Base-by-base conservation (phyloP, 1,140 invertebrate genomes). In the Musca domestica region DNA sequence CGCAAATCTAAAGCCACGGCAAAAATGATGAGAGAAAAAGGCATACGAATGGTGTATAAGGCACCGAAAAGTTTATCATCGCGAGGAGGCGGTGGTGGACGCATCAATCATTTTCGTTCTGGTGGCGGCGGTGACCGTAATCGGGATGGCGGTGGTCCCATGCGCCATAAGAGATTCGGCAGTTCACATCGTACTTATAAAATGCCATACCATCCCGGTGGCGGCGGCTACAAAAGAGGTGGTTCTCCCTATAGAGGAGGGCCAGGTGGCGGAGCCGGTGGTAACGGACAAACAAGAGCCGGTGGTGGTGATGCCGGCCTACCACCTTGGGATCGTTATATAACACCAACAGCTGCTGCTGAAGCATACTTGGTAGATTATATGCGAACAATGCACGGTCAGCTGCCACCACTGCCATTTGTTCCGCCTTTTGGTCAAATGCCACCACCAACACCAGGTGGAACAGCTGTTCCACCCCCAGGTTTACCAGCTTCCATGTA, bases 1-100 rank as follows among this genome's bases (percentile, higher is more conserved):
- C 87, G 91, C 71, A 93, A 95, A 81, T 93, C 95, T 5, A 95
- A 95, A 83, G 92, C 94, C 80, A 88, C 92, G 25, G 88, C 91
- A 1, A 91, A 87, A 47, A 83, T 74, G 67, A 81, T 58, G 74
- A 82, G 71, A 20, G 78, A 76, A 86, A 83, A 86, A 84, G 84
- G 83, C 81, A 74, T 86, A 82, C 80, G 76, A 84, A 79, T 73
- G 81, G 74, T 76, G 47, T 81, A 81, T 61, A 81, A 81, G 58
- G 78, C 83, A 77, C 73, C 77, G n/a, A 83, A 83, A 66, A 73
- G 83, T 80, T 76, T 85, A 75, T 80, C 78, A 77, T 72, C 82
- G 73, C 70, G 84, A 3, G 84, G 86, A 10, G 84, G 86, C 20
- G 81, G 82, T 20, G 76, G 76, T 19, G 71, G 80, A 19, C 71